A percentile compares a stretch with the other conserved stretches of the same genome.
These are phyloP conservation scores for Glaucidium brasilianum DNA, from an alignment of 2,113 vertebrate genomes.

Conservation along the genomic window DNA sequence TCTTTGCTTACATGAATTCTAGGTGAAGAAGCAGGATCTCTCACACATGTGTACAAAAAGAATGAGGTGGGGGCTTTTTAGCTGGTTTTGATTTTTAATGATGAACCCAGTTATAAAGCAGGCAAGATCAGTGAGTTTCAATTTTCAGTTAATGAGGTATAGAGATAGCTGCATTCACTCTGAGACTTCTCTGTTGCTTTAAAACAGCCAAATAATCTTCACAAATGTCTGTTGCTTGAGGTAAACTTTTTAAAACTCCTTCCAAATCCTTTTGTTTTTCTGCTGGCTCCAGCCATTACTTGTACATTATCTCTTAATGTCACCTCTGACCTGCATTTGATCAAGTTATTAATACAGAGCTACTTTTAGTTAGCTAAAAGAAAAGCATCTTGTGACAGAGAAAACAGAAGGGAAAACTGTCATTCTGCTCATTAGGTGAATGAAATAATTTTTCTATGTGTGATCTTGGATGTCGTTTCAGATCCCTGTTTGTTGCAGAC, in stretches of 20 bases:
- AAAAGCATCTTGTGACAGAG: background rate
- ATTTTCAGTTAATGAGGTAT: background rate
- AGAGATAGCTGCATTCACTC: background rate
- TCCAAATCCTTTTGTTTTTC: background rate
- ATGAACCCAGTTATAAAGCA: background rate
- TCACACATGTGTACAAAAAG: background rate
- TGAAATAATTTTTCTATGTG: background rate
- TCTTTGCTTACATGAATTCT: background rate
- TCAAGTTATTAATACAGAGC: background rate
- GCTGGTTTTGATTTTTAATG: background rate
- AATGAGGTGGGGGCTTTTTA: background rate
- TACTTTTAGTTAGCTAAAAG: background rate
- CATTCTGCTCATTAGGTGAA: background rate
- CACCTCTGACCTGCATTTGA: background rate
- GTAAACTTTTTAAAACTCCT: background rate
- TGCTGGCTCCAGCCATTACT: background rate
- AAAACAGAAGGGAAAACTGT: background rate
- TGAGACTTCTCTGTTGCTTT: background rate
- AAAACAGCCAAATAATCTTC: background rate
- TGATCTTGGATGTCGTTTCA: background rate
- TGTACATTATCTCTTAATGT: background rate
- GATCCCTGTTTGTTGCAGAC: background rate
- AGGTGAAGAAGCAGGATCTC: background rate
- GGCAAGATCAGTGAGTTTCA: background rate
- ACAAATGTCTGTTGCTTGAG: background rate